Evolutionary conservation across 2,113 vertebrate genomes (phyloP).

Genomic region (Climacteris rufus): DNA sequence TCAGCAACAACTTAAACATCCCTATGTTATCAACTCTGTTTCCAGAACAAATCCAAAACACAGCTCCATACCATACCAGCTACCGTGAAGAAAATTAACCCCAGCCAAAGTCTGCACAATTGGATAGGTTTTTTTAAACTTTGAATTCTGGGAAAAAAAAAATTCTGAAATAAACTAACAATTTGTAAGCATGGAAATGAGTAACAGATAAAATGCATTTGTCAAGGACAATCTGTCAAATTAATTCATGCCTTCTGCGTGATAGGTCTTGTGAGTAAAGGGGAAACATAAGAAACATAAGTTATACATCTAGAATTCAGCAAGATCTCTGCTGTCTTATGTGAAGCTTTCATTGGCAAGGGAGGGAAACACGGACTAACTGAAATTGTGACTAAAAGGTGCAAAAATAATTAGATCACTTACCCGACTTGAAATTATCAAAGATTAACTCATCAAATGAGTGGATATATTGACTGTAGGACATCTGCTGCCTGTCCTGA

Average conservation of each 20-base stretch:
- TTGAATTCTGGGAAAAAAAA: neutral
- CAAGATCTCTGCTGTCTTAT: neutral
- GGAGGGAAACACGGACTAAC: neutral
- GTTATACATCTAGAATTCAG: neutral
- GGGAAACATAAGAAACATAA: neutral
- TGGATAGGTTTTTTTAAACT: neutral
- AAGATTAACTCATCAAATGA: neutral
- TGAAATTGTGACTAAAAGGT: neutral
- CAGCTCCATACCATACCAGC: neutral
- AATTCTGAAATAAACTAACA: neutral
- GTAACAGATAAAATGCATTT: neutral
- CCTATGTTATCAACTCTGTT: neutral
- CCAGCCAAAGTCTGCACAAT: neutral
- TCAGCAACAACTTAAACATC: neutral
- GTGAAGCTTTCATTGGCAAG: neutral
- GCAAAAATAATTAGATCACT: neutral
- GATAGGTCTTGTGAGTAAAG: neutral
- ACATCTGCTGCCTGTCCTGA: neutral
- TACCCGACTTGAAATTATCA: neutral
- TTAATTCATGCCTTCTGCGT: neutral
- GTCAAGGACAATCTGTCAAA: neutral
- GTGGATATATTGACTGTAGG: neutral
- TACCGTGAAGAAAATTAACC: neutral
- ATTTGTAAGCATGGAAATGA: neutral
- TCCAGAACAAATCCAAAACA: neutral